phyloP scores from a whole-genome alignment of 2,113 vertebrate genomes.

The Lanius collurio region DNA sequence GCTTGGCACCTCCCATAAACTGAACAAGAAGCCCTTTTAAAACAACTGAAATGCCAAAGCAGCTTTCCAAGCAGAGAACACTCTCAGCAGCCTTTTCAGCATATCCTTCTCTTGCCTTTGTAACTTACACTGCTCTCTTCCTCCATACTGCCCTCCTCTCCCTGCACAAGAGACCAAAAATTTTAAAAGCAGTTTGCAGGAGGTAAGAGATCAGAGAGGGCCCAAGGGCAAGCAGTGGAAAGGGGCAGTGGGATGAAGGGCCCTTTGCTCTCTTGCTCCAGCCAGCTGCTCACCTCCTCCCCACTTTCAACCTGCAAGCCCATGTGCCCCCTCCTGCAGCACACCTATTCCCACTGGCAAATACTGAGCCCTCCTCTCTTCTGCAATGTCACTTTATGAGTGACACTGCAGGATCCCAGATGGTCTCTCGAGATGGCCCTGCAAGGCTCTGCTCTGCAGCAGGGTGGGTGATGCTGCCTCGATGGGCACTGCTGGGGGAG shows the following conservation, averaged over 20 bases:
- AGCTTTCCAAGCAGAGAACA: neutral
- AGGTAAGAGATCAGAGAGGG: slow-evolving; percentile 47
- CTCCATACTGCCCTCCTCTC: neutral
- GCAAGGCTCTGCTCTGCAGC: neutral
- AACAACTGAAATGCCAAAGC: slow-evolving; percentile 27
- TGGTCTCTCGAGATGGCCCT: fast-evolving
- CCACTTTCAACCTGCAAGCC: slow-evolving; percentile 7
- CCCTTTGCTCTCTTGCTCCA: neutral
- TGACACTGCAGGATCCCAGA: neutral
- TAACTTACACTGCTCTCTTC: neutral
- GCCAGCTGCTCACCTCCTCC: slow-evolving; percentile 43
- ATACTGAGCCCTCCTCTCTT: neutral
- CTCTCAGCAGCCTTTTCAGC: neutral
- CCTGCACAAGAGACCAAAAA: neutral
- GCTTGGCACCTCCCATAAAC: neutral
- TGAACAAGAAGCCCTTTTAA: slow-evolving; percentile 3
- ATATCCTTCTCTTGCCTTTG: neutral
- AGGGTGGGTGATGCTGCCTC: neutral
- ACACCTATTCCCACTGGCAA: neutral
- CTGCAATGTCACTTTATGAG: neutral
- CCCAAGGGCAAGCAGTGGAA: neutral
- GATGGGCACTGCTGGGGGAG: fast-evolving
- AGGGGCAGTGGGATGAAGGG: slow-evolving; percentile 43
- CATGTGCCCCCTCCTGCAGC: neutral
- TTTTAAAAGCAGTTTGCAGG: neutral